phyloP scores from a whole-genome alignment of 2,797 vertebrate genomes.

The Lindbergichthys nudifrons region DNA sequence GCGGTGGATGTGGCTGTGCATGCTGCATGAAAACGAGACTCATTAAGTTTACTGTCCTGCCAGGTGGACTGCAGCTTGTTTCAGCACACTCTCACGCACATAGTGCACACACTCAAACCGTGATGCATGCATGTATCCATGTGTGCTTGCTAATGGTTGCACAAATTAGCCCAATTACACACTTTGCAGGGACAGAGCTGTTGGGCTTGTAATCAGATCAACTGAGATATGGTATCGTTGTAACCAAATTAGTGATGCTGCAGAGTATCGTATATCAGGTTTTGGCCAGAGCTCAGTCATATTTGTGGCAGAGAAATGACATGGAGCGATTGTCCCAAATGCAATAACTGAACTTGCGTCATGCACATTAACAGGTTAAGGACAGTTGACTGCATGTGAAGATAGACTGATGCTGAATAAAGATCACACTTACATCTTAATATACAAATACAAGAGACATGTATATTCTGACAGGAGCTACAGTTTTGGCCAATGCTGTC shows the following conservation, averaged over 20 bases:
- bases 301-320: conserved; percentile 77
- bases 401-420: conserved; percentile 32
- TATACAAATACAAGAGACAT: conserved; percentile 16
- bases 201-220: conserved; percentile 70
- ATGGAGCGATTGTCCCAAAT: conserved; percentile 75
- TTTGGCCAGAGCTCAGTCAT: conserved; percentile 73
- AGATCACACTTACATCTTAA: conserved; percentile 29
- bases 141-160: conserved; percentile 41
- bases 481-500: conserved; percentile 18
- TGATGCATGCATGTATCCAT: conserved; percentile 37
- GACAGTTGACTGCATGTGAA: conserved; percentile 50
- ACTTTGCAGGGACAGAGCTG: conserved; percentile 44
- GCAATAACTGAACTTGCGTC: conserved; percentile 74
- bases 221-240: conserved; percentile 72
- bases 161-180: conserved; percentile 59
- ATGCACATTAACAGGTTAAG: conserved; percentile 62
- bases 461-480: conserved; percentile 14
- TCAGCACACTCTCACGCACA: conserved; percentile 25
- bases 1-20: conserved; percentile 64
- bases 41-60: conserved; percentile 67
- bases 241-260: conserved; percentile 79
- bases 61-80: conserved; percentile 72
- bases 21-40: conserved; percentile 66
- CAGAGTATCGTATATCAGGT: conserved; percentile 77
- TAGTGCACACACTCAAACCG: conserved; percentile 11